A percentile compares a stretch with the other conserved stretches of the same genome.
Conservation (phyloP, 2,797 vertebrate species). For the Leptodactylus fallax region DNA sequence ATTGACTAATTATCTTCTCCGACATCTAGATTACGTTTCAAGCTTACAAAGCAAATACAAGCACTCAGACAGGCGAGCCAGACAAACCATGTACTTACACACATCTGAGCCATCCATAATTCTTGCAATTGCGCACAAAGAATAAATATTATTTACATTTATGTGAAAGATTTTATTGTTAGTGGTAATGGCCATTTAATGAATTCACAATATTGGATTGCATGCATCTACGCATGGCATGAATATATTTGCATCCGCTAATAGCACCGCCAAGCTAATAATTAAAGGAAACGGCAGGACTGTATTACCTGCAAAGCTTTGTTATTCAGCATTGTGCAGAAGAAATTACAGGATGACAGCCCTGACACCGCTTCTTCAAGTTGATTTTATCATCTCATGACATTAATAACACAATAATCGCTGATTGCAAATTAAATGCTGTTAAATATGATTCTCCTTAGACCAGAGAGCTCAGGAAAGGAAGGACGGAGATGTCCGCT, state of each 20-base stretch:
- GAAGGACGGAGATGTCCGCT: constrained; percentile 12
- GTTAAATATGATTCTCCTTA: constrained; percentile 40
- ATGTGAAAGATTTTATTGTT: constrained; percentile 19
- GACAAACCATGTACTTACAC: neutral
- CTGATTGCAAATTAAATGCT: constrained; percentile 49
- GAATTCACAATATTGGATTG: constrained; percentile 2
- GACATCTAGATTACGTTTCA: neutral
- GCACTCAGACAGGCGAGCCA: neutral
- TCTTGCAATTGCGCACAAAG: constrained; percentile 16
- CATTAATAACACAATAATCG: constrained; percentile 50
- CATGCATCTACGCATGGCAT: neutral
- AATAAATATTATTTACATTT: constrained; percentile 41
- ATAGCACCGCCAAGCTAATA: constrained; percentile 21
- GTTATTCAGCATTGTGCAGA: constrained; percentile 6
- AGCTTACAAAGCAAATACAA: neutral
- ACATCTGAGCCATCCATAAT: neutral
- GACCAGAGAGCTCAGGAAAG: constrained; percentile 12
- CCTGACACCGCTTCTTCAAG: constrained; percentile 6
- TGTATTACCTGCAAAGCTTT: constrained; percentile 33
- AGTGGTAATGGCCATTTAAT: constrained; percentile 14
- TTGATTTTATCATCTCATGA: constrained; percentile 37
- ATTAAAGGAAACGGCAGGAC: constrained; percentile 28
- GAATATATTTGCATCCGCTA: constrained; percentile 27
- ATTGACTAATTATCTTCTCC: neutral
- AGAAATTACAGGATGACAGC: constrained; percentile 35